Conservation (phyloP, 2,113 vertebrate genomes). For the Zapornia atra region DNA sequence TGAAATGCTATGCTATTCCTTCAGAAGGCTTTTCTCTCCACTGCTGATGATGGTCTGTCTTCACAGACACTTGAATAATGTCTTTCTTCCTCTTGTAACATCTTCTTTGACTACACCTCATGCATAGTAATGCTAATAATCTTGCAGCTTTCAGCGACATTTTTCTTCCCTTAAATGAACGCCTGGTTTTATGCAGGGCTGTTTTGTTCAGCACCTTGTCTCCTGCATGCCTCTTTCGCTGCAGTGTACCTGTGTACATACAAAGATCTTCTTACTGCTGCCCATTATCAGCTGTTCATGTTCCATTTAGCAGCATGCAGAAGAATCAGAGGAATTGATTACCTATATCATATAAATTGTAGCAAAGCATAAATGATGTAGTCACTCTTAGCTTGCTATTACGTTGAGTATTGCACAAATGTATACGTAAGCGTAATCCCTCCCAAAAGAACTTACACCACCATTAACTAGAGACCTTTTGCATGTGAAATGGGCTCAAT, state of each 20-base stretch:
- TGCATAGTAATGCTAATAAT: constrained; percentile 68
- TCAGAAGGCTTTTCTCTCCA: constrained; percentile 35
- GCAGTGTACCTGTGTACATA: neutral
- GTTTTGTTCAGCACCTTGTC: constrained; percentile 1
- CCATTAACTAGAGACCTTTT: constrained; percentile 6
- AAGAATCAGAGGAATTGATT: constrained; percentile 52
- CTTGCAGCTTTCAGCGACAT: constrained; percentile 39
- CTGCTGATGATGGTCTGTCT: constrained; percentile 36
- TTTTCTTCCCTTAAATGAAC: constrained; percentile 53
- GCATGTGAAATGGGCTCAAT: constrained; percentile 23
- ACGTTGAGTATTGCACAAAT: neutral
- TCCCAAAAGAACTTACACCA: neutral
- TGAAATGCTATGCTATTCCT: constrained; percentile 43
- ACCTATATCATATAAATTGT: constrained; percentile 14
- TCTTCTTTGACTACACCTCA: constrained; percentile 38
- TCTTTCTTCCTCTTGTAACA: constrained; percentile 54
- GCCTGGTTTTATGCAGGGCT: constrained; percentile 8
- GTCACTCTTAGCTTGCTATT: neutral
- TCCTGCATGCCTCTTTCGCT: neutral
- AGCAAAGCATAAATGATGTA: neutral
- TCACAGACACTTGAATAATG: constrained; percentile 61
- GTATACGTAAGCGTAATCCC: neutral
- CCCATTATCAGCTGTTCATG: constrained; percentile 19
- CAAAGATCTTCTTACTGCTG: constrained; percentile 34
- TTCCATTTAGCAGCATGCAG: constrained; percentile 25